A percentile compares a stretch with the other conserved stretches of the same genome.
Evolutionary conservation across 2,797 vertebrate genomes (phyloP).

Genomic region (Sorex maritimensis): DNA sequence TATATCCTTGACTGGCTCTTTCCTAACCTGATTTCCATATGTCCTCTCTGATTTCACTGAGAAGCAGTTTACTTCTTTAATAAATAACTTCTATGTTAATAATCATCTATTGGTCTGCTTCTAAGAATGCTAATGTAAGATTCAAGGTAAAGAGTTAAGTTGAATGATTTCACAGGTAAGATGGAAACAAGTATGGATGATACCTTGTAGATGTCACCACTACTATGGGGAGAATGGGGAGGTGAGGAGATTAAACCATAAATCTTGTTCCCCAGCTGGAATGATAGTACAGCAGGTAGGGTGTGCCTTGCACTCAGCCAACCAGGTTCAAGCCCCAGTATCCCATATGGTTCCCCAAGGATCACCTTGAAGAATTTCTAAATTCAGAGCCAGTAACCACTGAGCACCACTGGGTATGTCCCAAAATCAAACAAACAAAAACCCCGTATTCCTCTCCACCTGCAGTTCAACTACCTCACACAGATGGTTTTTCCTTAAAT

Average conservation of each 20-base stretch:
- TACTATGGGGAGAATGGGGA: background rate
- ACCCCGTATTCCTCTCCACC: background rate
- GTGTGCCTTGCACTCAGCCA: too few species aligned
- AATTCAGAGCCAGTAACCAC: too few species aligned
- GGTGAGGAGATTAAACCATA: too few species aligned
- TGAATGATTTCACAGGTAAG: slow-evolving; percentile 2
- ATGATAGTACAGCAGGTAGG: too few species aligned
- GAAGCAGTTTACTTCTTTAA: background rate
- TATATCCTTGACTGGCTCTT: slow-evolving; percentile 16
- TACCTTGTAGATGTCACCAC: background rate
- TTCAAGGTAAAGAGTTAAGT: slow-evolving; percentile 42
- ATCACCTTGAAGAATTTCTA: too few species aligned
- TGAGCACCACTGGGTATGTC: too few species aligned
- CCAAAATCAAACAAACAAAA: background rate
- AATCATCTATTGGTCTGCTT: slow-evolving; percentile 32
- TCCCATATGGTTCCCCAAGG: too few species aligned
- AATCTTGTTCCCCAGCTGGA: too few species aligned
- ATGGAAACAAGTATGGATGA: slow-evolving; percentile 45
- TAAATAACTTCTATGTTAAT: slow-evolving; percentile 34
- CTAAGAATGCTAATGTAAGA: slow-evolving; percentile 42
- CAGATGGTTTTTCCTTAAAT: background rate
- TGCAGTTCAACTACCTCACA: background rate
- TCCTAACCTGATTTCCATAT: slow-evolving; percentile 4
- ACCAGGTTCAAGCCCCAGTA: too few species aligned
- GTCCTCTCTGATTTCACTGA: slow-evolving; percentile 13